Percentiles rank a stretch among this genome's conserved stretches.
phyloP scores from a whole-genome alignment of 2,888 invertebrate species.

The Globia sparganii region DNA sequence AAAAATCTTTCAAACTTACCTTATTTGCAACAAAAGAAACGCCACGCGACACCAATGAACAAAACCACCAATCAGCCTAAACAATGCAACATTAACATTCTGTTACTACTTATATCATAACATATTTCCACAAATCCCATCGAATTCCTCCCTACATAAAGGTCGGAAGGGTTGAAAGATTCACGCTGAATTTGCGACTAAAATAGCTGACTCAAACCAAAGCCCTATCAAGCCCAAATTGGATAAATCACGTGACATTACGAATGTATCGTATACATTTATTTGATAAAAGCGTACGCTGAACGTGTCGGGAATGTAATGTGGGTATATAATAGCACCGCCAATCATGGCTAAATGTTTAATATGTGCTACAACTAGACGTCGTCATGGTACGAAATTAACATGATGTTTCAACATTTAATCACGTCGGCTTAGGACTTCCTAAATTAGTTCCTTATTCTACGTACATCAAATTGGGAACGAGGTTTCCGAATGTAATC shows the following conservation, averaged over 20 bases:
- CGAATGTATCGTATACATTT: constrained; percentile 82
- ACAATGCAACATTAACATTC: constrained; percentile 40
- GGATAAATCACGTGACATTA: constrained; percentile 82
- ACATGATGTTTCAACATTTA: constrained; percentile 62
- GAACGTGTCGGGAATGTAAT: constrained; percentile 87
- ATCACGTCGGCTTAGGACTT: constrained; percentile 62
- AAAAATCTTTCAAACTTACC: neutral
- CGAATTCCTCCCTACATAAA: constrained; percentile 55
- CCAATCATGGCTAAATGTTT: constrained; percentile 82
- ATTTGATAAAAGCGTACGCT: constrained; percentile 84
- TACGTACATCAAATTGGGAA: constrained; percentile 47
- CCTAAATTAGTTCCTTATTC: constrained; percentile 65
- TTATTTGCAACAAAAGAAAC: neutral
- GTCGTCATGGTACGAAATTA: constrained; percentile 64
- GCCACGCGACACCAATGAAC: neutral
- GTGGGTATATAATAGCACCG: constrained; percentile 74
- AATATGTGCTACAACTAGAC: constrained; percentile 60
- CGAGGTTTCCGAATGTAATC: constrained; percentile 54
- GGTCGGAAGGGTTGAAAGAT: constrained; percentile 67
- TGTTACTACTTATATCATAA: constrained; percentile 55
- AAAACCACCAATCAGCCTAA: constrained; percentile 30
- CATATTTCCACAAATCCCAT: constrained; percentile 60
- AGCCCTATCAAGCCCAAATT: constrained; percentile 83
- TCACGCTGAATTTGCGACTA: constrained; percentile 69
- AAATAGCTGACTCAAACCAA: constrained; percentile 77